Evolutionary conservation across 2,797 vertebrate species (phyloP).

Genomic region (Notolabrus celidotus): DNA sequence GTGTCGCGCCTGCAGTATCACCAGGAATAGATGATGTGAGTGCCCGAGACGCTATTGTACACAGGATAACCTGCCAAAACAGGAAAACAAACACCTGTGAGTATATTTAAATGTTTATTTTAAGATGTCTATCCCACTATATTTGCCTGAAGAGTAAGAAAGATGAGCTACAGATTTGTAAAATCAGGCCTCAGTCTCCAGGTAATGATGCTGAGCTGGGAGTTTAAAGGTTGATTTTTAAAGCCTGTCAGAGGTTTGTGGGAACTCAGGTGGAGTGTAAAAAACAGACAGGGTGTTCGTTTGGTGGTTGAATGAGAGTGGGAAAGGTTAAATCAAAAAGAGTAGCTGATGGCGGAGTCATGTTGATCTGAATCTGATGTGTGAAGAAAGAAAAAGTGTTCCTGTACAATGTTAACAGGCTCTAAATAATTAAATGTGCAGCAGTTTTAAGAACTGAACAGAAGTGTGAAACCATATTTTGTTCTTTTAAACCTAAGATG

Average conservation of each 20-base stretch:
- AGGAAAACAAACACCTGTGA: constrained; percentile 60
- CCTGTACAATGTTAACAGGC: no score
- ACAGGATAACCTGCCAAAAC: constrained; percentile 43
- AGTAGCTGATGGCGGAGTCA: not conserved
- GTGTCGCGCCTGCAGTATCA: constrained; percentile 42
- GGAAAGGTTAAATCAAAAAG: not conserved
- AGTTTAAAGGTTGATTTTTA: constrained; percentile 1
- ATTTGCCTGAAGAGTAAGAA: constrained; percentile 12
- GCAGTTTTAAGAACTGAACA: not conserved
- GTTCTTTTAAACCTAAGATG: no score
- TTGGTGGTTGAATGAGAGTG: not conserved
- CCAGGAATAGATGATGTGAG: constrained; percentile 47
- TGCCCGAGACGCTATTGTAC: constrained; percentile 10
- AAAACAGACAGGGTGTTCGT: not conserved
- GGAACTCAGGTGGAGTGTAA: not conserved
- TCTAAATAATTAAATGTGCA: not conserved
- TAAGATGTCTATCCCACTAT: constrained; percentile 1
- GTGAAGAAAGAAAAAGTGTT: no score
- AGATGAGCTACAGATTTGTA: constrained; percentile 2
- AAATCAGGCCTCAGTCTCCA: constrained; percentile 19
- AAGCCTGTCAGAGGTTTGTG: constrained; percentile 1
- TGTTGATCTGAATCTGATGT: not conserved
- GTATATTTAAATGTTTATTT: constrained; percentile 42
- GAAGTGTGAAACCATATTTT: not conserved
- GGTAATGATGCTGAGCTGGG: not conserved